Conservation (phyloP, 2,888 invertebrate genomes). For the Tineola bisselliella region DNA sequence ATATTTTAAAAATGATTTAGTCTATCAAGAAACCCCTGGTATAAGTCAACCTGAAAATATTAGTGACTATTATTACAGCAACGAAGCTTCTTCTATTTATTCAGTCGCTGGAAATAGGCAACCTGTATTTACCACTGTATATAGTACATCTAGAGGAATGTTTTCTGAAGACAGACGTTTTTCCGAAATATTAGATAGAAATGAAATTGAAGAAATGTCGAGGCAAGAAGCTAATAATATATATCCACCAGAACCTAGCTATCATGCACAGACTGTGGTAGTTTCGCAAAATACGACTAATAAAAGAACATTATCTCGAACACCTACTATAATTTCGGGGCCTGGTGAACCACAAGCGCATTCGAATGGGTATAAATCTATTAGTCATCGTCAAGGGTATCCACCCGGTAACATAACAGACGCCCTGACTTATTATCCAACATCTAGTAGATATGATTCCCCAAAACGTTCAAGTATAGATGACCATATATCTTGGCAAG, state of each 20-base stretch:
- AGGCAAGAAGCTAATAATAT: slow-evolving; percentile 42
- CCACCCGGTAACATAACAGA: slow-evolving; percentile 80
- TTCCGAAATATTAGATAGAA: slow-evolving; percentile 74
- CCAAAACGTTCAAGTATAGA: slow-evolving; percentile 67
- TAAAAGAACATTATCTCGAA: slow-evolving; percentile 65
- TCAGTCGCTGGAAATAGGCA: slow-evolving; percentile 79
- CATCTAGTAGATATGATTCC: slow-evolving; percentile 71
- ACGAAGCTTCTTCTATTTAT: slow-evolving; percentile 75
- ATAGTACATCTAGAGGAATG: slow-evolving; percentile 73
- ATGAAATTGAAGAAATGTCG: slow-evolving; percentile 54
- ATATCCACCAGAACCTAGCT: slow-evolving; percentile 66
- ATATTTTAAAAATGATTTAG: slow-evolving; percentile 38
- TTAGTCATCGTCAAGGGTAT: slow-evolving; percentile 73
- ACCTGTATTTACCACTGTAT: slow-evolving; percentile 78
- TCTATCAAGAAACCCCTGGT: slow-evolving; percentile 35
- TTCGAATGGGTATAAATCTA: slow-evolving; percentile 74
- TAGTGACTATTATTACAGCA: slow-evolving; percentile 53
- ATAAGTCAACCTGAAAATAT: slow-evolving; percentile 41
- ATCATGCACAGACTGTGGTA: slow-evolving; percentile 67
- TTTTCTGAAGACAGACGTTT: slow-evolving; percentile 72
- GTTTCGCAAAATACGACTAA: slow-evolving; percentile 44
- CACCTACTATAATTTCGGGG: slow-evolving; percentile 58
- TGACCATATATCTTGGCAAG: slow-evolving; percentile 71
- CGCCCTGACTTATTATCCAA: slow-evolving; percentile 84
- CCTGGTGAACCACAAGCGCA: slow-evolving; percentile 61